These are phyloP conservation scores for Oryzias sinensis DNA, from an alignment of 2,797 vertebrate species.

Conservation along the genomic window DNA sequence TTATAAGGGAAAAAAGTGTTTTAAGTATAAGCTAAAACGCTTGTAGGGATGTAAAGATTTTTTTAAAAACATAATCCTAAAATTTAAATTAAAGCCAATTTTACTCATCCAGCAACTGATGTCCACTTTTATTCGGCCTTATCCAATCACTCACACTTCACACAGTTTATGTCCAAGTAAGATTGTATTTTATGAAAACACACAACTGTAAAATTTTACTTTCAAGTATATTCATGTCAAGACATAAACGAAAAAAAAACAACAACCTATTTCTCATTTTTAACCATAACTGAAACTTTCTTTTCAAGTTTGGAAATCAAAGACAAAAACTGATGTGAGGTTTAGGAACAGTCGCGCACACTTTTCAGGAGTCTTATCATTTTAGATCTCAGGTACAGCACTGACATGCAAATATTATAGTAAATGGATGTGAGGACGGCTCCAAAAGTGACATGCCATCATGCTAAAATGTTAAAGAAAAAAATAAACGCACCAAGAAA, in stretches of 20 bases:
- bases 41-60: not conserved
- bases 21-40: too few species aligned
- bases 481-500: not conserved
- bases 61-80: not conserved
- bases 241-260: slow-evolving; percentile 19
- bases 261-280: slow-evolving; percentile 6
- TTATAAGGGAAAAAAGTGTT: too few species aligned
- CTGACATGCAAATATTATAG: slow-evolving; percentile 56
- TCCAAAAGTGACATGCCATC: slow-evolving; percentile 38
- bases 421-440: slow-evolving; percentile 32
- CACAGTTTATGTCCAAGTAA: slow-evolving; percentile 8
- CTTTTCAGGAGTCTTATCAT: slow-evolving; percentile 5
- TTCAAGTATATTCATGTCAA: slow-evolving; percentile 49
- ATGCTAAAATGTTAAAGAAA: slow-evolving; percentile 42
- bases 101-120: not conserved
- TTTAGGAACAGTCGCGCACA: slow-evolving; percentile 3
- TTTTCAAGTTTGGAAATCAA: slow-evolving; percentile 14
- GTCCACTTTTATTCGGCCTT: slow-evolving; percentile 33
- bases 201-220: slow-evolving; percentile 27
- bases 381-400: slow-evolving; percentile 26
- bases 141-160: slow-evolving; percentile 4
- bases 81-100: too few species aligned
- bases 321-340: slow-evolving; percentile 4
- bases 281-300: slow-evolving; percentile 14
- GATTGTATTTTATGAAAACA: slow-evolving; percentile 18